These are phyloP conservation scores for Streptopelia turtur DNA, from an alignment of 2,797 vertebrate species.

Conservation along the genomic window DNA sequence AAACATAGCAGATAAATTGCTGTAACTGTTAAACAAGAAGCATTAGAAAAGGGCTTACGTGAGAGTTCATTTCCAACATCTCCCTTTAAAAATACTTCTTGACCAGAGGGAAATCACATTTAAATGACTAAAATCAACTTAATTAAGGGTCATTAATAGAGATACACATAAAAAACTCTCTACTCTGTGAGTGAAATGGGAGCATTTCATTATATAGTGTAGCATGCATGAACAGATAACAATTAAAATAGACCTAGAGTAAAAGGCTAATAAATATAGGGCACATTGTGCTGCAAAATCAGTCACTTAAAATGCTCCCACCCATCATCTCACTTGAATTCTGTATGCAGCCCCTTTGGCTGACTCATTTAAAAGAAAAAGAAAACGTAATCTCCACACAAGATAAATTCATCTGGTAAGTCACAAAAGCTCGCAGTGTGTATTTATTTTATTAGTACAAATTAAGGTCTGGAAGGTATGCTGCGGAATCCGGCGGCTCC, in stretches of 20 bases:
- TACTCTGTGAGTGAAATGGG: conserved; percentile 75
- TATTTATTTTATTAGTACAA: conserved; percentile 10
- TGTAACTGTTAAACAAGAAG: conserved; percentile 61
- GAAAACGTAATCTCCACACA: conserved; percentile 47
- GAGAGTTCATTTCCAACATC: conserved; percentile 68
- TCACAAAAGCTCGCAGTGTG: background rate
- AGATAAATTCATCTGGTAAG: conserved; percentile 29
- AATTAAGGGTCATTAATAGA: conserved; percentile 83
- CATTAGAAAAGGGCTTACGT: conserved; percentile 60
- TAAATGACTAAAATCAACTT: conserved; percentile 80
- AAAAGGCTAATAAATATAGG: conserved; percentile 80
- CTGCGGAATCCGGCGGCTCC: conserved; percentile 8
- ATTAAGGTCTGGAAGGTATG: conserved; percentile 33
- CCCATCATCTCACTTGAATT: conserved; percentile 58
- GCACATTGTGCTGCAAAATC: conserved; percentile 65
- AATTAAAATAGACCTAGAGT: conserved; percentile 82
- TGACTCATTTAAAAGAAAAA: conserved; percentile 42
- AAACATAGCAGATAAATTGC: conserved; percentile 60
- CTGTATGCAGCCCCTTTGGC: conserved; percentile 37
- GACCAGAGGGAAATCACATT: conserved; percentile 77
- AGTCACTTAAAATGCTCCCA: conserved; percentile 69
- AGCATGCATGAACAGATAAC: conserved; percentile 76
- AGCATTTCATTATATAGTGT: conserved; percentile 81
- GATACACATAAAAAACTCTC: conserved; percentile 73
- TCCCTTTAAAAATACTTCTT: conserved; percentile 76